These are phyloP conservation scores for Champsocephalus gunnari DNA, from an alignment of 2,797 vertebrate species.

Conservation along the genomic window DNA sequence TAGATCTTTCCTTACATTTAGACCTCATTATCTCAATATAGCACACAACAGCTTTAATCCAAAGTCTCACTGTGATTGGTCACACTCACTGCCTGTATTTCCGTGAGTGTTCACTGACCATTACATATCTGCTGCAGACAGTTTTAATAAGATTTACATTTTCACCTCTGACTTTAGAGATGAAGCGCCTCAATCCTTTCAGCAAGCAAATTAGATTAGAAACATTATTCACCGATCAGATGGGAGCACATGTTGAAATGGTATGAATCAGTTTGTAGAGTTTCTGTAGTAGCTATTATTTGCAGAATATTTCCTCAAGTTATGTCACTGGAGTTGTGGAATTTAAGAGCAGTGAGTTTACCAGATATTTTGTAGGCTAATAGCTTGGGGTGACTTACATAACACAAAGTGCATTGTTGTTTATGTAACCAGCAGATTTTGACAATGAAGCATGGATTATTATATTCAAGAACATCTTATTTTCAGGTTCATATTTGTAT, in stretches of 20 bases:
- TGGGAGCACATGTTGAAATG: neutral
- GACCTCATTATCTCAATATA: slow-evolving; percentile 76
- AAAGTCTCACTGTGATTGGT: slow-evolving; percentile 40
- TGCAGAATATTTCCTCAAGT: neutral
- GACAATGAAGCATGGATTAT: neutral
- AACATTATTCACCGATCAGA: neutral
- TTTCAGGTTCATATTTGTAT: no score
- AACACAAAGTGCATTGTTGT: neutral
- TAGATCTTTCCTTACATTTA: slow-evolving; percentile 45
- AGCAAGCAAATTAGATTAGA: neutral
- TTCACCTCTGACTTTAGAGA: slow-evolving; percentile 20
- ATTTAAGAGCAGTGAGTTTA: neutral
- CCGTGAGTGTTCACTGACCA: slow-evolving; percentile 15
- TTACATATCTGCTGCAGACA: slow-evolving; percentile 20
- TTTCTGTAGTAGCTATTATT: neutral
- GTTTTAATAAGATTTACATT: slow-evolving; percentile 41
- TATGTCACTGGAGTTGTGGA: neutral
- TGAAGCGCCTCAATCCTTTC: neutral
- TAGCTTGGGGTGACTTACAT: neutral
- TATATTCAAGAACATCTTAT: neutral
- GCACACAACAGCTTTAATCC: slow-evolving; percentile 66
- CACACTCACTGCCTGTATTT: neutral
- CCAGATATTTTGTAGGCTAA: neutral
- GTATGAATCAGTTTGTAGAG: neutral
- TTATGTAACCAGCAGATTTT: neutral